phyloP scores from a whole-genome alignment of 2,113 vertebrate genomes.

The Pagrus major region DNA sequence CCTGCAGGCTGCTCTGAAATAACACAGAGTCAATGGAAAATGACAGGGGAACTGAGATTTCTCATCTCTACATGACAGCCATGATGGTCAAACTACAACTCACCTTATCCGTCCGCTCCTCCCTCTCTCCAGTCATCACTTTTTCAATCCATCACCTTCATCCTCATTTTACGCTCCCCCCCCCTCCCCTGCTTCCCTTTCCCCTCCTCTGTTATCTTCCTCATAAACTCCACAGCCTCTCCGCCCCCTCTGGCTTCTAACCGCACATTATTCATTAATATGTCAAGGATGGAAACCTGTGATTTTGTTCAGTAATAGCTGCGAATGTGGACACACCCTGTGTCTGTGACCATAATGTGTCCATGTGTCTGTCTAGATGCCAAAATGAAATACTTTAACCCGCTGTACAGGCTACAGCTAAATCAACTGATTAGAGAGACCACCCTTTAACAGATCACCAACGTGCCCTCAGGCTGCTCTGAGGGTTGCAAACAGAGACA shows the following conservation, averaged over 20 bases:
- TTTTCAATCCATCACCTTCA: constrained; percentile 62
- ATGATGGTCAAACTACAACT: constrained; percentile 63
- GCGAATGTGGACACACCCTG: not conserved
- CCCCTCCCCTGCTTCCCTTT: not conserved
- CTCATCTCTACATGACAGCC: constrained; percentile 58
- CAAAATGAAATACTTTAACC: not conserved
- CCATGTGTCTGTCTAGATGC: not conserved
- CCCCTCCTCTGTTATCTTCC: constrained; percentile 6
- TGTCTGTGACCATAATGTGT: not conserved
- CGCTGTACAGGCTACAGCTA: not conserved
- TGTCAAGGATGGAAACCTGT: constrained; percentile 11
- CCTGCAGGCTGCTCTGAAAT: constrained; percentile 58
- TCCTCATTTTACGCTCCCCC: not conserved
- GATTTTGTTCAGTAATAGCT: constrained; percentile 3
- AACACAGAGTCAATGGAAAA: constrained; percentile 61
- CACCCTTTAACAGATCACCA: constrained; percentile 1
- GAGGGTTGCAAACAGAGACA: not conserved
- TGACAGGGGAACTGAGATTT: constrained; percentile 56
- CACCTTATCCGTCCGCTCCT: constrained; percentile 34
- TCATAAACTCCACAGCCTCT: not conserved
- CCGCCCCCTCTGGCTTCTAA: constrained; percentile 10
- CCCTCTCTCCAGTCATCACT: constrained; percentile 43
- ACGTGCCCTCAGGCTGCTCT: not conserved
- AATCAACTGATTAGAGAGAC: not conserved
- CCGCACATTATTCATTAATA: constrained; percentile 12